phyloP scores from a whole-genome alignment of 2,113 vertebrate species.

The Electrona antarctica region DNA sequence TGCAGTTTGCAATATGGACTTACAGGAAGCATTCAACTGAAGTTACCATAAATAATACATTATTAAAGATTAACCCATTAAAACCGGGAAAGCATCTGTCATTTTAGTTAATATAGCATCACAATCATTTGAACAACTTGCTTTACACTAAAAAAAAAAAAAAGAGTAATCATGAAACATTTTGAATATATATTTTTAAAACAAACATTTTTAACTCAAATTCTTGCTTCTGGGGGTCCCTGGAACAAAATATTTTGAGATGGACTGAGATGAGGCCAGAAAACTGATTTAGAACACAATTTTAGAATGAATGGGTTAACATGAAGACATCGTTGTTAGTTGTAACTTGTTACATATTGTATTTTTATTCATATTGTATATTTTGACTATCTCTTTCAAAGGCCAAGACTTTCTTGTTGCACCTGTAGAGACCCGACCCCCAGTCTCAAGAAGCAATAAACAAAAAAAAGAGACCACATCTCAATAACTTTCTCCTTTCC shows the following conservation, averaged over 20 bases:
- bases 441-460: slow-evolving; percentile 46
- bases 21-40: background rate
- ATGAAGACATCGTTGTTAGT: no score
- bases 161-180: no score
- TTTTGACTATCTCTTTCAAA: background rate
- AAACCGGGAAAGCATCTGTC: no score
- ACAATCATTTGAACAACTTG: background rate
- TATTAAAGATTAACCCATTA: background rate
- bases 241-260: no score
- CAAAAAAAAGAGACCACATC: slow-evolving; percentile 43
- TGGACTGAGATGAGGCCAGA: no score
- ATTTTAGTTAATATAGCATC: no score
- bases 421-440: slow-evolving; percentile 53
- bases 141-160: background rate
- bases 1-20: background rate
- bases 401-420: slow-evolving; percentile 12
- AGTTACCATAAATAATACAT: background rate
- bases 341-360: no score
- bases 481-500: slow-evolving; percentile 40
- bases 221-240: no score
- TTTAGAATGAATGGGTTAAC: no score
- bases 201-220: background rate
- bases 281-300: background rate
- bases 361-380: no score
- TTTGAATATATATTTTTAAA: background rate